A percentile compares a stretch with the other conserved stretches of the same genome.
Evolutionary conservation across 2,888 invertebrate species (phyloP).

Genomic region (Tenthredo distinguenda): DNA sequence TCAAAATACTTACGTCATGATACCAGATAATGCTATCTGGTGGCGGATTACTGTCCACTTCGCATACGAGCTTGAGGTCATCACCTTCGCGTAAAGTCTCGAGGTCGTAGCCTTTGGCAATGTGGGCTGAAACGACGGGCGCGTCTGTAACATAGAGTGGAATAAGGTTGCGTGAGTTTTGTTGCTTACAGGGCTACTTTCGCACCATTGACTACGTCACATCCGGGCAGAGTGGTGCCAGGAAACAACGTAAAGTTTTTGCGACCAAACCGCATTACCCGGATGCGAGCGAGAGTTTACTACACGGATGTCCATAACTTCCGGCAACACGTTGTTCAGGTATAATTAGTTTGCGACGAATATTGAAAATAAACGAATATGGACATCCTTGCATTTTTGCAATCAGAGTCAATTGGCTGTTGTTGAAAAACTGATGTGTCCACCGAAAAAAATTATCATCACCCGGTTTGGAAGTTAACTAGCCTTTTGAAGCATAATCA

Average conservation of each 20-base stretch:
- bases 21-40: constrained; percentile 89
- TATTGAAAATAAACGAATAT: background rate
- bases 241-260: constrained; percentile 38
- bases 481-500: background rate
- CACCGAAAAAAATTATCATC: too few relatives aligned
- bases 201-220: background rate
- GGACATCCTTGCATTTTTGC: background rate
- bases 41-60: constrained; percentile 88
- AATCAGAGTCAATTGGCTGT: background rate
- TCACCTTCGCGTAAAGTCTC: constrained; percentile 88
- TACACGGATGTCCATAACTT: background rate
- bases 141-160: constrained; percentile 84
- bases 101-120: constrained; percentile 83
- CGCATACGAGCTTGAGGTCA: constrained; percentile 88
- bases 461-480: background rate
- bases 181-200: background rate
- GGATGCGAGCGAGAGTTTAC: background rate
- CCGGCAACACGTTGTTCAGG: background rate
- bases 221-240: constrained; percentile 10
- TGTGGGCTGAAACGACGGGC: constrained; percentile 86
- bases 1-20: constrained; percentile 86
- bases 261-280: background rate
- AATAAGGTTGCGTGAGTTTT: constrained; percentile 15
- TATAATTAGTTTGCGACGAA: background rate
- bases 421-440: too few relatives aligned